Percentiles rank a stretch among this genome's conserved stretches.
phyloP scores from a whole-genome alignment of 2,797 vertebrate species.

The Linurgus olivaceus region DNA sequence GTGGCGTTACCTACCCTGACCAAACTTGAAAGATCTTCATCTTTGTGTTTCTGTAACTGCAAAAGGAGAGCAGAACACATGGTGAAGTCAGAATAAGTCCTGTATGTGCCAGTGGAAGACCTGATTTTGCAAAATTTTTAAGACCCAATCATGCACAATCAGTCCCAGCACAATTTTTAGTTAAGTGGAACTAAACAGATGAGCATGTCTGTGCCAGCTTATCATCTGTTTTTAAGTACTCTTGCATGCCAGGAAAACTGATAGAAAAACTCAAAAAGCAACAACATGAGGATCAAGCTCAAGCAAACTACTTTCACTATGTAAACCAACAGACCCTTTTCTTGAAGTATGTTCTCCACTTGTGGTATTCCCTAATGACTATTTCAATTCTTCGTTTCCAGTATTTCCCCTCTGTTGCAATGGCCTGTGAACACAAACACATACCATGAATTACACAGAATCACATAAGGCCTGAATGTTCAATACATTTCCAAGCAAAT shows the following conservation, averaged over 20 bases:
- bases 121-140: not conserved
- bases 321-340: slow-evolving; percentile 84
- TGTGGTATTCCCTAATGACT: slow-evolving; percentile 96
- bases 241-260: not conserved
- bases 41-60: slow-evolving; percentile 96
- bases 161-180: not conserved
- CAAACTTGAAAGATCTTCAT: slow-evolving; percentile 96
- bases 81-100: not conserved
- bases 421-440: slow-evolving; percentile 76
- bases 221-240: not conserved
- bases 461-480: not conserved
- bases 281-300: not conserved
- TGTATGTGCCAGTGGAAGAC: not conserved
- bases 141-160: not conserved
- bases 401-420: slow-evolving; percentile 89
- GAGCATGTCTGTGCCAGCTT: not conserved
- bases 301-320: not conserved
- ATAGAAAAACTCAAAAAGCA: not conserved
- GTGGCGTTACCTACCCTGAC: slow-evolving; percentile 83
- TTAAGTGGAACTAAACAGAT: not conserved
- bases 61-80: not conserved
- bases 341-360: slow-evolving; percentile 99
- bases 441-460: not conserved
- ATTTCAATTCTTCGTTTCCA: slow-evolving; percentile 97
- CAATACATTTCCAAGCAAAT: slow-evolving; percentile 24